These are phyloP conservation scores for Eumeta japonica DNA, from an alignment of 1,140 invertebrate species.

Conservation along the genomic window DNA sequence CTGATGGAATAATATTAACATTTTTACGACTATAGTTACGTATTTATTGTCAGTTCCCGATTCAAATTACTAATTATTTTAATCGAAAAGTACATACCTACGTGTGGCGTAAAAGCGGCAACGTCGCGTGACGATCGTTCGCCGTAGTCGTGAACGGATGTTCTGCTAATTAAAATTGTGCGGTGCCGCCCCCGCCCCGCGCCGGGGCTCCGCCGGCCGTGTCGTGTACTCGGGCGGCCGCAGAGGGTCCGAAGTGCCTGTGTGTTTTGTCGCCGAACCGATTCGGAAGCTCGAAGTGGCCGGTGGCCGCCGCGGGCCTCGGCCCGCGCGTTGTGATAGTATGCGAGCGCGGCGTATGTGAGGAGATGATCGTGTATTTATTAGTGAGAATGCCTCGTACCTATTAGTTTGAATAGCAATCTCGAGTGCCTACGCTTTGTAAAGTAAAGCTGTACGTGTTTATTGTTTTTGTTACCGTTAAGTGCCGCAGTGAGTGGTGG, in stretches of 20 bases:
- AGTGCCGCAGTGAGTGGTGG: constrained; percentile 40
- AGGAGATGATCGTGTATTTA: constrained; percentile 35
- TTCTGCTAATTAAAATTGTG: constrained; percentile 59
- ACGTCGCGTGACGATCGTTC: neutral
- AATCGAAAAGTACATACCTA: too few species aligned
- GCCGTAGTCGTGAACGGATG: constrained; percentile 44
- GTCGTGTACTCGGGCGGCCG: constrained; percentile 35
- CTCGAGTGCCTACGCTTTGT: constrained; percentile 58
- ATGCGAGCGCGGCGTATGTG: constrained; percentile 19
- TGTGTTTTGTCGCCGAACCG: constrained; percentile 39
- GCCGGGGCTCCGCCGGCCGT: constrained; percentile 56
- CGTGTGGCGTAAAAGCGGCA: neutral
- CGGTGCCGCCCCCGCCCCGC: constrained; percentile 55
- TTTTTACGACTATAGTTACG: constrained; percentile 1
- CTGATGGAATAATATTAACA: neutral
- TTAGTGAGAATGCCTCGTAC: constrained; percentile 50
- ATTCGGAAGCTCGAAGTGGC: constrained; percentile 48
- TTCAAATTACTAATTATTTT: neutral
- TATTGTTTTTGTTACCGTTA: constrained; percentile 57
- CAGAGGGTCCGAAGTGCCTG: constrained; percentile 27
- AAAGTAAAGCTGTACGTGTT: constrained; percentile 50
- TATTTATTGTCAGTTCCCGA: neutral
- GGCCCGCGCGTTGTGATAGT: too few species aligned
- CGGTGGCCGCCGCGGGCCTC: too few species aligned
- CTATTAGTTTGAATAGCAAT: constrained; percentile 51